phyloP scores from a whole-genome alignment of 2,797 vertebrate genomes.

The Pteropus rufus region DNA sequence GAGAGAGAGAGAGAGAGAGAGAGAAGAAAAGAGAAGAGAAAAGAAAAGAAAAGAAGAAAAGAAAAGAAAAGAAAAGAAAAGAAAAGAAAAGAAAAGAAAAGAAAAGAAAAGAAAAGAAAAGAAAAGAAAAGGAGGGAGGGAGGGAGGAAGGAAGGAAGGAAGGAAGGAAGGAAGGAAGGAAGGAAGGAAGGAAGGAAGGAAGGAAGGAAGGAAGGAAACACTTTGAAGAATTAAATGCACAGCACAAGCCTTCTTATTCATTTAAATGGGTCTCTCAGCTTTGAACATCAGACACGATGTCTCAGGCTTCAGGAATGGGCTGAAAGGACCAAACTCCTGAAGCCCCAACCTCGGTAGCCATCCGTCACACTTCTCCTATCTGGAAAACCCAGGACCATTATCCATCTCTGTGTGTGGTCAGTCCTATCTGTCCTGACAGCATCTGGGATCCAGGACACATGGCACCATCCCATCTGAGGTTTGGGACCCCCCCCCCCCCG shows the following conservation, averaged over 20 bases:
- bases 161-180: background rate
- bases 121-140: too few species aligned
- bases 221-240: background rate
- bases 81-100: background rate
- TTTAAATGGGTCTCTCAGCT: background rate
- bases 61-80: background rate
- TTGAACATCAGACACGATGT: background rate
- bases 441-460: background rate
- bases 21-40: too few species aligned
- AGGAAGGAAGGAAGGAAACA: background rate
- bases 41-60: background rate
- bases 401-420: background rate
- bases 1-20: background rate
- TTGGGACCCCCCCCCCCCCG: background rate
- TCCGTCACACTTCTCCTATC: background rate
- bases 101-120: background rate
- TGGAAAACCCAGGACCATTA: background rate
- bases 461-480: background rate
- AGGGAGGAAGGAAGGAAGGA: too few species aligned
- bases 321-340: background rate
- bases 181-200: background rate
- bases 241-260: background rate
- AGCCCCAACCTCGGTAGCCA: background rate
- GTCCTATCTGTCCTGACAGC: background rate
- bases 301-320: background rate